Percentiles rank a stretch among this genome's conserved stretches.
Conservation (phyloP, 2,888 invertebrate species). For the Lycophotia porphyrea region DNA sequence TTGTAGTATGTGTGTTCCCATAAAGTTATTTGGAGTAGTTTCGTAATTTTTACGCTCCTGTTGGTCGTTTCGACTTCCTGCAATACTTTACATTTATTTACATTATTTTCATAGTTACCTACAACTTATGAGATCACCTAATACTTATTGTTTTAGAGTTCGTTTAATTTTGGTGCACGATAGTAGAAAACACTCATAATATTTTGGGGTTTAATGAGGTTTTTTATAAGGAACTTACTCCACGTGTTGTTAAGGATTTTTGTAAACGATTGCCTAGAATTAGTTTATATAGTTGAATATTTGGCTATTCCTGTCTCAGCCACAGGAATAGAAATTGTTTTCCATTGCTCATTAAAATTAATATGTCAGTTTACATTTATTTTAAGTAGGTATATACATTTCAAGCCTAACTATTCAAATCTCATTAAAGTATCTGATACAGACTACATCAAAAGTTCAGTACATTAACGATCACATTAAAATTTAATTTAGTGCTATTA, state of each 20-base stretch:
- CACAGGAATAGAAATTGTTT: not conserved
- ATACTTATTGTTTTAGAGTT: constrained; percentile 3
- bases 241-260: not conserved
- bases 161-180: not conserved
- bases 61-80: constrained; percentile 58
- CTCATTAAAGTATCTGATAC: constrained; percentile 1
- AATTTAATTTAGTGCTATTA: constrained; percentile 16
- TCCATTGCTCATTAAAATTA: not conserved
- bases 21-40: constrained; percentile 47
- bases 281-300: too few relatives aligned
- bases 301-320: not conserved
- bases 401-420: not conserved
- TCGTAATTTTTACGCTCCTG: constrained; percentile 54
- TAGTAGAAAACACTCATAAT: not conserved
- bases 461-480: constrained; percentile 33
- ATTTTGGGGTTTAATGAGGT: not conserved
- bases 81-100: constrained; percentile 56
- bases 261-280: not conserved
- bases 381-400: not conserved
- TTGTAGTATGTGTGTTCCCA: constrained; percentile 11
- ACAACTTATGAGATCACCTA: constrained; percentile 20
- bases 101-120: constrained; percentile 40
- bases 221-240: not conserved
- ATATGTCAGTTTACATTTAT: not conserved
- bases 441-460: constrained; percentile 23